Base-by-base conservation (phyloP, 2,113 vertebrate species). In the Pipra filicauda region DNA sequence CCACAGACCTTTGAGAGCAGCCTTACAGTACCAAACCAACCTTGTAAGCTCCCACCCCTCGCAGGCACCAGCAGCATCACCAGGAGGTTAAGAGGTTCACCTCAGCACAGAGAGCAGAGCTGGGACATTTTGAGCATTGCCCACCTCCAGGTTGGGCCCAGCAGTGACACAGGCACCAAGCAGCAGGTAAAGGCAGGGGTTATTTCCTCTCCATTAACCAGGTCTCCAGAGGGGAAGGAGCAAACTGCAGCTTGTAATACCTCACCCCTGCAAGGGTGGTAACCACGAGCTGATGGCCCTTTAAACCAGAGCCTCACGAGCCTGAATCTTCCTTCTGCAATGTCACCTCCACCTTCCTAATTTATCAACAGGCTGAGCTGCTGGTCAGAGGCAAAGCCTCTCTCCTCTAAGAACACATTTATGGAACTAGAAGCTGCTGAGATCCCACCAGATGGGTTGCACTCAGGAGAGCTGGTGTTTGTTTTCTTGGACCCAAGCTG, bases 261-360 rank as follows among this genome's bases (percentile, higher is more conserved):
- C 3, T 3, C 22, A 30, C 11, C 13, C 26, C 28, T 39, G 35
- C 27, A n/a, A 37, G 48, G 44, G 28, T 18, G 37, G 83, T 46
- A 30, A 44, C 18, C 24, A 9, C 28, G 23, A 30, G 49, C 61
- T 27, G 70, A 11, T 39, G 58, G 39, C 24, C 35, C 52, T 51
- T 43, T 18, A 33, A 66, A 76, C 12, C 64, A 44, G 51, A 70
- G 54, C 55, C 58, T 39, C 44, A 48, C 15, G 46, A 59, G 39
- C 4, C 64, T 26, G 17, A 26, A 35, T 61, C 35, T 61, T 37
- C n/a, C 35, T 37, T 24, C 58, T 61, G 58, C 23, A 61, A 61
- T 37, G 95, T 97, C 95, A 96, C 95, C 93, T 96, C 97, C 95
- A 84, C 89, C 95, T 95, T 92, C 95, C 88, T 95, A 91, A 96